Base-by-base conservation (phyloP, 2,113 vertebrate species). In the Saguinus imperator region DNA sequence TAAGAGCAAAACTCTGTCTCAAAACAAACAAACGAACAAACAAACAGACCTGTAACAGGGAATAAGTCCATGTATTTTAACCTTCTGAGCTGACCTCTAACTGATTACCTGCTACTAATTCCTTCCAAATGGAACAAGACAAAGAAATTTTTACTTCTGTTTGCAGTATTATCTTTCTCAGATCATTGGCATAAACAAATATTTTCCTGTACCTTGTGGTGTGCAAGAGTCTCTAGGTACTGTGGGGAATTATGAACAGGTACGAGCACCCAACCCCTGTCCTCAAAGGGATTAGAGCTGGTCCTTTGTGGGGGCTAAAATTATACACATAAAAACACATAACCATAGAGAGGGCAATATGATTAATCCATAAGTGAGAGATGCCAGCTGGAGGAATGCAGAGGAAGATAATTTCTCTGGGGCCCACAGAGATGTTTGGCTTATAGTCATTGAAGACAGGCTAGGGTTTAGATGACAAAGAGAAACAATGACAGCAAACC, bases 301-400 rank as follows among this genome's bases (percentile, higher is more conserved):
- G 58, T 82, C n/a, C 20, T 58, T 32, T 12, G 25, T n/a, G n/a
- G 9, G 10, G 43, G 58, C 27, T 52, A 70, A 68, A 32, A 75
- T 77, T 58, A 16, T 52, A 48, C 79, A 32, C 82, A 90, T 70
- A 75, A 68, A 87, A 94, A 61, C 77, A 88, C 8, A 45, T 68
- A 50, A 50, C 35, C 58, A 77, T 17, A 12, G 87, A 72, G 12
- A 50, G 17, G 80, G 3, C 5, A 61, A 70, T 57, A 20, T 27
- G 48, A 87, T 84, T 75, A 93, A 72, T 83, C 87, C 68, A 64
- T 68, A 96, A 85, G 50, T 43, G 50, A 93, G 57, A 88, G 64
- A 6, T 2, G 55, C 16, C 57, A 82, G 73, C 29, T 29, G 4
- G 70, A 92, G 45, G 35, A 70, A 81, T 17, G 8, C 29, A 52